Base-by-base conservation (phyloP, 2,113 vertebrate genomes). In the Mastomys coucha region DNA sequence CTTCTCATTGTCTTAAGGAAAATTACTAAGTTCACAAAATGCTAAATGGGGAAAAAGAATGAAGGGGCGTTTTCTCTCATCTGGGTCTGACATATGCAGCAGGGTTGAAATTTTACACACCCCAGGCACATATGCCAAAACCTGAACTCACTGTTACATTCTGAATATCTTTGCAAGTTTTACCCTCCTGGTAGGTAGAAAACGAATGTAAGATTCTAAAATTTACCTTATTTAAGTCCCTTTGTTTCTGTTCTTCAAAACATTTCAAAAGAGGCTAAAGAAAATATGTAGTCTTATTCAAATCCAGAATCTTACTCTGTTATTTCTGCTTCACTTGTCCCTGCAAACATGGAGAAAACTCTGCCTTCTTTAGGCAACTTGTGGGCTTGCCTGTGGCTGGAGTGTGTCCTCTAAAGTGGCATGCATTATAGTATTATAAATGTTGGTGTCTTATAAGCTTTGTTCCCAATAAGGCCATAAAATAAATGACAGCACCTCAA, bases 31-130 rank as follows among this genome's bases (percentile, higher is more conserved):
- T 91, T 95, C 82, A 93, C 75, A 81, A 88, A 94, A 89, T 80
- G 91, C 81, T 94, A 95, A 94, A 89, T 94, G 22, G 92, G 42
- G 86, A 77, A 91, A 89, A 97, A 49, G n/a, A 95, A 42, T 75
- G 72, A 91, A 94, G 88, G 65, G 72, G 60, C 0, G 53, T 89
- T 92, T 91, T 88, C 81, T 91, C 36, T 97, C 86, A 91, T 92
- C 76, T 97, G 89, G 56, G 39, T 72, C 78, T 93, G 76, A 80
- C 85, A 92, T 95, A 91, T 95, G 86, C 86, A 82, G 58, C 88
- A 96, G 63, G 81, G 76, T 82, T 96, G 92, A 95, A 93, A 58
- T 91, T 94, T 56, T 94, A 58, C 53, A 90, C 51, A 93, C 33
- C 80, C 75, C 49, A 33, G 69, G 42, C 58, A 76, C 67, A 60